A percentile compares a stretch with the other conserved stretches of the same genome.
Conservation (phyloP, 2,797 vertebrate genomes). For the Knipowitschia caucasica region DNA sequence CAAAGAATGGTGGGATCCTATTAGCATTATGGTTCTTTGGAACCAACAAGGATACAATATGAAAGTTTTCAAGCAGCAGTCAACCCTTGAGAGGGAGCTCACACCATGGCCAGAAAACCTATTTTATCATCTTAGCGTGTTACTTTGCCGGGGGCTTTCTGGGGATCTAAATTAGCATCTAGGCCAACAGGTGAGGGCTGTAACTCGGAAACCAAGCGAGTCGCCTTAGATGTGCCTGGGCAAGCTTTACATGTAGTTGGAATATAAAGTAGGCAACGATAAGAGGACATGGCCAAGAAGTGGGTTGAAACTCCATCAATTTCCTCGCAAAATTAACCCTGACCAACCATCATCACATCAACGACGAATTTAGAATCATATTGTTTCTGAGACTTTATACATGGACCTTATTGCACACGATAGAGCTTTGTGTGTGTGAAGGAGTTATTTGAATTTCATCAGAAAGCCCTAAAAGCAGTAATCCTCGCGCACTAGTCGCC, state of each 20-base stretch:
- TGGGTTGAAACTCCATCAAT: slow-evolving; percentile 27
- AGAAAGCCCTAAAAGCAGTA: slow-evolving; percentile 66
- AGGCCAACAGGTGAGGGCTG: slow-evolving; percentile 55
- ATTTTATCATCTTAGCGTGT: slow-evolving; percentile 31
- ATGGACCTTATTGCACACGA: slow-evolving; percentile 30
- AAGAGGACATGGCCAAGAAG: slow-evolving; percentile 41
- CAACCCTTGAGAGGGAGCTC: slow-evolving; percentile 2
- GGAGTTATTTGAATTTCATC: slow-evolving; percentile 67
- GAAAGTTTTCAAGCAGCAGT: neutral
- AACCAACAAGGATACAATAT: neutral
- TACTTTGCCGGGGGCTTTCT: slow-evolving; percentile 5
- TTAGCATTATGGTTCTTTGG: neutral
- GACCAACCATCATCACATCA: slow-evolving; percentile 67
- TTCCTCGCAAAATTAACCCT: slow-evolving; percentile 47
- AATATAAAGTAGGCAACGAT: slow-evolving; percentile 50
- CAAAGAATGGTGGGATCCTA: no score
- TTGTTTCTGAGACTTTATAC: slow-evolving; percentile 39
- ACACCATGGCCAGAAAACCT: slow-evolving; percentile 16
- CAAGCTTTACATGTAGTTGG: slow-evolving; percentile 34
- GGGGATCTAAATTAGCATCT: slow-evolving; percentile 44
- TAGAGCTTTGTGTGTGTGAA: slow-evolving; percentile 45
- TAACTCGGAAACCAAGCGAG: slow-evolving; percentile 33
- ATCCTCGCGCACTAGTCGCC: slow-evolving; percentile 52
- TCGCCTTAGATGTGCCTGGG: slow-evolving; percentile 43
- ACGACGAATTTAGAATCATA: slow-evolving; percentile 45